phyloP scores from a whole-genome alignment of 2,888 invertebrate genomes.

The Tuberolachnus salignus region DNA sequence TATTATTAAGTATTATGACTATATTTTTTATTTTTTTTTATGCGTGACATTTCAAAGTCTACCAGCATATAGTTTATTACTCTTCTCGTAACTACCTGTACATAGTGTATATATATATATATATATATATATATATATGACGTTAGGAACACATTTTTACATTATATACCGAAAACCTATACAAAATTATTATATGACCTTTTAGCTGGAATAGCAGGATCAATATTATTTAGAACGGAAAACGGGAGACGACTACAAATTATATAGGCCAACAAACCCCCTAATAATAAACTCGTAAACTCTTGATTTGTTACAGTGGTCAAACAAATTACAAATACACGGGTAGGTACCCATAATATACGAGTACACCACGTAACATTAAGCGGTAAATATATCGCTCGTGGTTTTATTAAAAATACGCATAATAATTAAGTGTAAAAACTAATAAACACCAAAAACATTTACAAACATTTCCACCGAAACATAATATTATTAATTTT shows the following conservation, averaged over 20 bases:
- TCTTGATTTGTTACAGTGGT: slow-evolving; percentile 18
- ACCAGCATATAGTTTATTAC: slow-evolving; percentile 20
- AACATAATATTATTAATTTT: too few relatives aligned
- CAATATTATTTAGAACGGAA: slow-evolving; percentile 24
- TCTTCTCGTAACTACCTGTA: not conserved
- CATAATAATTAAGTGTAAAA: not conserved
- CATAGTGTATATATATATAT: not conserved
- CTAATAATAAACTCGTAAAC: slow-evolving; percentile 18
- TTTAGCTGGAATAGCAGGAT: slow-evolving; percentile 23
- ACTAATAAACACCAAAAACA: too few relatives aligned
- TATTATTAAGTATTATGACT: slow-evolving; percentile 5
- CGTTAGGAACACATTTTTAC: not conserved
- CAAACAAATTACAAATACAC: not conserved
- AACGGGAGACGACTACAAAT: slow-evolving; percentile 19
- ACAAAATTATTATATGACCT: slow-evolving; percentile 19
- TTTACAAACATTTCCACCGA: too few relatives aligned
- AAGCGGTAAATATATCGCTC: too few relatives aligned
- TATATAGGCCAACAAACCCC: slow-evolving; percentile 29
- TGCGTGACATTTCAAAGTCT: slow-evolving; percentile 43
- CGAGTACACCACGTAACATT: not conserved
- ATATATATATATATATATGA: not conserved
- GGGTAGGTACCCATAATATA: too few relatives aligned
- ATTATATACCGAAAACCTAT: not conserved
- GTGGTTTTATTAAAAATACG: not conserved
- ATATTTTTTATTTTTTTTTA: slow-evolving; percentile 13